These are phyloP conservation scores for Lanius collurio DNA, from an alignment of 2,113 vertebrate species.

Conservation along the genomic window DNA sequence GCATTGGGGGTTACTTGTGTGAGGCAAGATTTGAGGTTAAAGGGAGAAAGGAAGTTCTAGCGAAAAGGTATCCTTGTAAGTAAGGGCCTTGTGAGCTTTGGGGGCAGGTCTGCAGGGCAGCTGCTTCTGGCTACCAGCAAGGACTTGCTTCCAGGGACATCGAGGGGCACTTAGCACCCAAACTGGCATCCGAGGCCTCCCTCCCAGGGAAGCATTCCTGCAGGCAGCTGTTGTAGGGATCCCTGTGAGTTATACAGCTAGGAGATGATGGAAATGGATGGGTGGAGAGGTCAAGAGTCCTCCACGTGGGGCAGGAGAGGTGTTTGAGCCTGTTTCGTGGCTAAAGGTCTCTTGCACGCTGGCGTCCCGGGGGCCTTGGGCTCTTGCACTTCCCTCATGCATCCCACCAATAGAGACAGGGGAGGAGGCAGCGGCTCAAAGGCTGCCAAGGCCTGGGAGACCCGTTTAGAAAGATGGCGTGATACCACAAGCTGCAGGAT, in stretches of 20 bases:
- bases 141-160: background rate
- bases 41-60: background rate
- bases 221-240: background rate
- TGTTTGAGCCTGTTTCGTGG: background rate
- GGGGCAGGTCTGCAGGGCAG: background rate
- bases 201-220: background rate
- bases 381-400: fast-evolving
- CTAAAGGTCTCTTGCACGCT: background rate
- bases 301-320: background rate
- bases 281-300: background rate
- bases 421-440: background rate
- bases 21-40: background rate
- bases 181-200: background rate
- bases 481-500: background rate
- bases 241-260: background rate
- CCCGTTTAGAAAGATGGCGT: fast-evolving
- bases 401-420: background rate
- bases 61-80: background rate
- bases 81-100: background rate
- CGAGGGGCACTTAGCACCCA: background rate
- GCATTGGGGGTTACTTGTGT: too few relatives aligned
- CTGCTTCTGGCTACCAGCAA: background rate
- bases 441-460: background rate
- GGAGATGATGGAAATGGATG: background rate
- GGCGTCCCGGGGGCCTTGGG: fast-evolving